Evolutionary conservation across 2,797 vertebrate genomes (phyloP), one percentile per base, ranked within the genome.

Genomic region (Anniella stebbinsi): DNA sequence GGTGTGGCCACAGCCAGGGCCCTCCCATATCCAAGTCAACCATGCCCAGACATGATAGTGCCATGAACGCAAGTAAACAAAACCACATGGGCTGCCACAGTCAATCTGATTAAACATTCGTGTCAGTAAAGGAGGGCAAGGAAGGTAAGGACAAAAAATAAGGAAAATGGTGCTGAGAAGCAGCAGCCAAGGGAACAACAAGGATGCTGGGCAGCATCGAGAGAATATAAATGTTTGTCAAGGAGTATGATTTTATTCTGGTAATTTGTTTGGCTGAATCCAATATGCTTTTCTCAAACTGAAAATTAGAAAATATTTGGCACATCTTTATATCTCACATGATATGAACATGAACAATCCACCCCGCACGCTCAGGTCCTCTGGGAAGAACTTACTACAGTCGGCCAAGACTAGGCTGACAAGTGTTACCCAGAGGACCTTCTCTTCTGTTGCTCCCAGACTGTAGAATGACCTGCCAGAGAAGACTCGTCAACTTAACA

Each of bases 271-370:
- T 41, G 33, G 21, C 21, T 66, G 70, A 41, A 7, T 66, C 17
- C 13, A 7, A 72, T 63, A 25, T 30, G 4, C 7, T 75, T 77
- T 69, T 54, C 25, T n/a, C 41, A 75, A 89, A 77, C 86, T 80
- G 82, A 93, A 77, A 33, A 92, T 4, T 28, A 80, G 38, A 70
- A 8, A n/a, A 0, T 83, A 76, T 91, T 93, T 91, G 87, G 88
- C 80, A 69, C 54, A 81, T 0, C 67, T n/a, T 36, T 30, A 75
- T 75, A 66, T 77, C 23, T 69, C 6, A n/a, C 13, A 57, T 57
- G 73, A 21, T 51, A 25, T 67, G 11, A 78, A n/a, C 33, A 57
- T 4, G 12, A 83, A n/a, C n/a, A n/a, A n/a, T n/a, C n/a, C n/a
- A n/a, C n/a, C n/a, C n/a, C n/a, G n/a, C n/a, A n/a, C n/a, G n/a